Evolutionary conservation across 2,797 vertebrate species (phyloP).

Genomic region (Pempheris klunzingeri): DNA sequence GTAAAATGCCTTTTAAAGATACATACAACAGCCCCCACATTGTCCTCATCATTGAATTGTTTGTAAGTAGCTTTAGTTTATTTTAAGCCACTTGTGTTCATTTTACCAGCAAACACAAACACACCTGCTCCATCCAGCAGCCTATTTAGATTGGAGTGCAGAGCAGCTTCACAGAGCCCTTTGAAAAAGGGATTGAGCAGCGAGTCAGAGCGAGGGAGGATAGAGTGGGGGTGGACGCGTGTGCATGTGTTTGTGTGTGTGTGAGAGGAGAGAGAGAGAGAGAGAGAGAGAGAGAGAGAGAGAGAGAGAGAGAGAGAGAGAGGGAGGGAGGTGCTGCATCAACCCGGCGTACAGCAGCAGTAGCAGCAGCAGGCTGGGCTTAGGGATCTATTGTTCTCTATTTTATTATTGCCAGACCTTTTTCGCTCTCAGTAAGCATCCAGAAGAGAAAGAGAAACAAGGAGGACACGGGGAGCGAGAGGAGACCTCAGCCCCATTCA

Average conservation of each 20-base stretch:
- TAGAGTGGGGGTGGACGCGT: slow-evolving; percentile 49
- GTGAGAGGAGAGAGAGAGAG: slow-evolving; percentile 31
- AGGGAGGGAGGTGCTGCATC: slow-evolving; percentile 76
- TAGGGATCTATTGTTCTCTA: slow-evolving; percentile 93
- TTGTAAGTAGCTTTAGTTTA: background rate
- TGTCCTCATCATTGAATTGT: slow-evolving; percentile 22
- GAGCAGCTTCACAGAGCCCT: slow-evolving; percentile 62
- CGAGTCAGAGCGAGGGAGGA: slow-evolving; percentile 22
- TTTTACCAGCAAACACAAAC: slow-evolving; percentile 42
- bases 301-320: slow-evolving; percentile 24
- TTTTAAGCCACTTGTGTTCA: background rate
- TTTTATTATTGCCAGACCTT: slow-evolving; percentile 77
- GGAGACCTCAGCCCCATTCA: slow-evolving; percentile 25
- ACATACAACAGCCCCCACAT: too few species aligned
- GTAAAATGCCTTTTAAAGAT: background rate
- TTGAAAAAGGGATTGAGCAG: slow-evolving; percentile 61
- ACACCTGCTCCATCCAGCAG: slow-evolving; percentile 80
- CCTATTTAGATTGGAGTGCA: slow-evolving; percentile 77
- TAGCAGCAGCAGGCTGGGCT: slow-evolving; percentile 75
- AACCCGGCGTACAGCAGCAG: slow-evolving; percentile 74
- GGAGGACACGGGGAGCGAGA: slow-evolving; percentile 30
- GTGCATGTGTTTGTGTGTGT: slow-evolving; percentile 41
- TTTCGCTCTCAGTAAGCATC: slow-evolving; percentile 70
- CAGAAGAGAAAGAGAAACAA: slow-evolving; percentile 31
- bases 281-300: slow-evolving; percentile 28